These are phyloP conservation scores for Galerucella nymphaeae DNA, from an alignment of 2,888 invertebrate species.

Conservation along the genomic window DNA sequence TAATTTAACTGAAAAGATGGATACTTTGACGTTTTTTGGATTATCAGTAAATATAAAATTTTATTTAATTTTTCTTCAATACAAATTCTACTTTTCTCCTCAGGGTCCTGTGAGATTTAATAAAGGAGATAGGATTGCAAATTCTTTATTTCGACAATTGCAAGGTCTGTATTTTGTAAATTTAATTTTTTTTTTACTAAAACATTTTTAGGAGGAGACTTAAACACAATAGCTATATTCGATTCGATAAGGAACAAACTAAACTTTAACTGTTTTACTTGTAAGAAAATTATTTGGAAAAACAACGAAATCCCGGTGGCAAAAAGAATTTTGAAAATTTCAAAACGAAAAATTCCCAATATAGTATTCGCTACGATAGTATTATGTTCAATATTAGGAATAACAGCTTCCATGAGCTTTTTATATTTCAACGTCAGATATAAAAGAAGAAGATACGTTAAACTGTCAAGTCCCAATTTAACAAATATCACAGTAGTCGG, in stretches of 20 bases:
- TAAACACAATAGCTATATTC: constrained; percentile 79
- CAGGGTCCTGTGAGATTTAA: constrained; percentile 92
- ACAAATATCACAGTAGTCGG: constrained; percentile 93
- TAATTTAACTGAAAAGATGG: constrained; percentile 77
- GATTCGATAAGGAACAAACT: constrained; percentile 72
- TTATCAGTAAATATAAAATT: constrained; percentile 74
- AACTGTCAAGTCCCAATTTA: constrained; percentile 89
- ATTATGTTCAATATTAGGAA: constrained; percentile 79
- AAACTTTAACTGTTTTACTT: constrained; percentile 77
- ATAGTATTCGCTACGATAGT: constrained; percentile 80
- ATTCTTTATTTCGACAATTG: constrained; percentile 88
- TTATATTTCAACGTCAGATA: constrained; percentile 86
- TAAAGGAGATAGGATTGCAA: constrained; percentile 88
- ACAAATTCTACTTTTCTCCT: constrained; percentile 50
- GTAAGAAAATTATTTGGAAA: constrained; percentile 77
- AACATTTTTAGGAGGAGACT: constrained; percentile 71
- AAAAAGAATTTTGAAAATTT: constrained; percentile 77
- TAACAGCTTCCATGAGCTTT: constrained; percentile 79
- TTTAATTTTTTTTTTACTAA: too few species aligned
- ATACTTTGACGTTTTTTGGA: constrained; percentile 81
- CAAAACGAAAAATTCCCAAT: constrained; percentile 82
- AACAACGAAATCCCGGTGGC: constrained; percentile 85
- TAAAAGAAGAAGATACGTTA: constrained; percentile 86
- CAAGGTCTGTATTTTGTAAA: constrained; percentile 70
- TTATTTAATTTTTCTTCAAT: too few species aligned